Evolutionary conservation across 2,113 vertebrate species (phyloP).

Genomic region (Campylomormyrus tamandua): DNA sequence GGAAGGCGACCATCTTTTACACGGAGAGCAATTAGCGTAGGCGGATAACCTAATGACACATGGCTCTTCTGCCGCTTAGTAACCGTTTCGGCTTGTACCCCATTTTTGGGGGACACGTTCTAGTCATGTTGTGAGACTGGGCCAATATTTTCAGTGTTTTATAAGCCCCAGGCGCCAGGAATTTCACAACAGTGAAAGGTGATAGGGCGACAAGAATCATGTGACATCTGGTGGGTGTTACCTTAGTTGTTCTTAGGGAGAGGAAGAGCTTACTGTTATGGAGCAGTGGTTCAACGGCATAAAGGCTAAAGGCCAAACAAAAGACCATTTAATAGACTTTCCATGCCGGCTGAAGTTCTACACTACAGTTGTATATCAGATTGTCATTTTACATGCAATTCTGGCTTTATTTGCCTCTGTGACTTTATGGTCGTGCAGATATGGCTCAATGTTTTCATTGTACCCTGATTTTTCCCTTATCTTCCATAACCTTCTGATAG

Average conservation of each 20-base stretch:
- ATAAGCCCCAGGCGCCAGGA: not conserved
- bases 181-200: constrained; percentile 4
- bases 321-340: not conserved
- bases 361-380: not conserved
- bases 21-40: not conserved
- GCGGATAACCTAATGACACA: not conserved
- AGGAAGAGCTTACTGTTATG: not conserved
- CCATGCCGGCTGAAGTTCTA: not conserved
- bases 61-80: not conserved
- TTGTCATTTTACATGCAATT: not conserved
- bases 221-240: not conserved
- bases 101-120: not conserved
- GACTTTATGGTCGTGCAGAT: not conserved
- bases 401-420: not conserved
- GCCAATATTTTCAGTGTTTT: not conserved
- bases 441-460: not conserved
- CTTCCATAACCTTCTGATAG: not conserved
- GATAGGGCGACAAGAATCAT: not conserved
- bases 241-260: not conserved
- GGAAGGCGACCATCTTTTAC: not conserved
- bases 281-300: not conserved
- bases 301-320: not conserved
- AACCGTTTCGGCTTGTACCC: not conserved
- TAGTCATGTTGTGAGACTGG: not conserved
- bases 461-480: not conserved